Percentiles rank a stretch among this genome's conserved stretches.
Evolutionary conservation across 2,888 invertebrate species (phyloP).

Genomic region (Parnassius apollo): DNA sequence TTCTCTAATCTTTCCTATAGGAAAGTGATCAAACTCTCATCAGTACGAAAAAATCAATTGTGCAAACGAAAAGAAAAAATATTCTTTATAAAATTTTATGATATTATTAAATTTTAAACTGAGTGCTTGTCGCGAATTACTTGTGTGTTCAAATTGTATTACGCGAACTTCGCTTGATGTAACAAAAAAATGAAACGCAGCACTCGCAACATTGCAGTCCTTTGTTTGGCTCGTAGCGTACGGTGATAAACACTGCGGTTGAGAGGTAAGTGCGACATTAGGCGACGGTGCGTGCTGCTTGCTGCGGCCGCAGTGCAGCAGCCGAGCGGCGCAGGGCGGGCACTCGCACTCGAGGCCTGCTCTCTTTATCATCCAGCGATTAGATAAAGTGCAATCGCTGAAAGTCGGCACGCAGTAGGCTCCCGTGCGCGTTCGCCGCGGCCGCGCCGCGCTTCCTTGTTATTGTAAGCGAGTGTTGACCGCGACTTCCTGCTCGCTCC

Average conservation of each 20-base stretch:
- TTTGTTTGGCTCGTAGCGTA: neutral
- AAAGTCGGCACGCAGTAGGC: constrained; percentile 52
- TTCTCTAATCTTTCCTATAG: neutral
- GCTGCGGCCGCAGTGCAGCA: constrained; percentile 27
- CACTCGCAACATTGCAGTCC: neutral
- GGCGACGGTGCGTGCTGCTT: constrained; percentile 29
- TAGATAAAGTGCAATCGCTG: constrained; percentile 66
- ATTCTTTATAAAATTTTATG: no score
- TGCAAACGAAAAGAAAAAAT: no score
- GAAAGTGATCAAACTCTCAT: no score
- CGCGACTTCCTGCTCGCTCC: constrained; percentile 16
- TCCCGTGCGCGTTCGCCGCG: constrained; percentile 45
- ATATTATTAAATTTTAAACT: no score
- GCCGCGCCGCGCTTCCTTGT: constrained; percentile 39
- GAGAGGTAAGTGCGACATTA: neutral
- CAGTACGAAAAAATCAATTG: no score
- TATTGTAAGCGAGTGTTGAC: constrained; percentile 40
- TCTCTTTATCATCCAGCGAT: constrained; percentile 62
- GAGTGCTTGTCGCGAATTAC: no score
- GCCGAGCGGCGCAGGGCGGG: constrained; percentile 1
- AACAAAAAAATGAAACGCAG: no score
- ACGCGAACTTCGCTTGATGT: no score
- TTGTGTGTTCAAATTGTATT: no score
- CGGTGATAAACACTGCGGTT: neutral
- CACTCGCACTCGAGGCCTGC: constrained; percentile 34